Conservation (phyloP, 1,140 invertebrate species). For the Vanessa tameamea region DNA sequence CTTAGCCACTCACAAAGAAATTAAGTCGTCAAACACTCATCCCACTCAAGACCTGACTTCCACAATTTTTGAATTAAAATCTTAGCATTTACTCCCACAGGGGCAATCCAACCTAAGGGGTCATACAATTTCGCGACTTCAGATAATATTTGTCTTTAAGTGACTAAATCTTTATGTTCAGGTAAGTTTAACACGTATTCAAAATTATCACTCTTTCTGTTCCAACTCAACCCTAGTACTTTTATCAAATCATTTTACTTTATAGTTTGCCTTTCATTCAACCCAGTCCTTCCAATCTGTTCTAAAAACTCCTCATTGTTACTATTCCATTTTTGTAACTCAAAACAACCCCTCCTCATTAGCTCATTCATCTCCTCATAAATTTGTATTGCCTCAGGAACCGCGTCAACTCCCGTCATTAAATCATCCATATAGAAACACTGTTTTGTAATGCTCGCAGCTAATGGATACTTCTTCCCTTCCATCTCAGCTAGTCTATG, state of each 20-base stretch:
- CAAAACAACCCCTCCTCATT: conserved; percentile 46
- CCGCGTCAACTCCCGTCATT: conserved; percentile 47
- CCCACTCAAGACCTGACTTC: conserved; percentile 31
- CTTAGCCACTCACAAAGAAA: conserved; percentile 35
- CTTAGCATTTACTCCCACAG: conserved; percentile 18
- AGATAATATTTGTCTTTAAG: conserved; percentile 52
- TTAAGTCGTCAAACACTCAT: conserved; percentile 21
- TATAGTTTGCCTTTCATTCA: conserved; percentile 14
- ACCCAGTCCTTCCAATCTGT: too few relatives aligned
- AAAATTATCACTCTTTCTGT: conserved; percentile 31
- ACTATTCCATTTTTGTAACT: conserved; percentile 49
- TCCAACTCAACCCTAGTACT: conserved; percentile 37
- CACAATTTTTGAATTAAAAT: conserved; percentile 23
- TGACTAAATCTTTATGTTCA: conserved; percentile 23
- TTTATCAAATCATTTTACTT: conserved; percentile 33
- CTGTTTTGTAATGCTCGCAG: conserved; percentile 39
- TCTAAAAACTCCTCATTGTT: conserved; percentile 13
- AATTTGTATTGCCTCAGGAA: conserved; percentile 41
- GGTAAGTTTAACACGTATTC: conserved; percentile 27
- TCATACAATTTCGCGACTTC: conserved; percentile 59
- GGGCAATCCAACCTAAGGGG: conserved; percentile 42
- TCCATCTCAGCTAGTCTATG: conserved; percentile 53
- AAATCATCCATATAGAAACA: conserved; percentile 71
- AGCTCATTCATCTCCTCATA: conserved; percentile 41
- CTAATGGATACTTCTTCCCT: conserved; percentile 41